phyloP scores from a whole-genome alignment of 1,140 invertebrate genomes.

The Drosophila parvula region DNA sequence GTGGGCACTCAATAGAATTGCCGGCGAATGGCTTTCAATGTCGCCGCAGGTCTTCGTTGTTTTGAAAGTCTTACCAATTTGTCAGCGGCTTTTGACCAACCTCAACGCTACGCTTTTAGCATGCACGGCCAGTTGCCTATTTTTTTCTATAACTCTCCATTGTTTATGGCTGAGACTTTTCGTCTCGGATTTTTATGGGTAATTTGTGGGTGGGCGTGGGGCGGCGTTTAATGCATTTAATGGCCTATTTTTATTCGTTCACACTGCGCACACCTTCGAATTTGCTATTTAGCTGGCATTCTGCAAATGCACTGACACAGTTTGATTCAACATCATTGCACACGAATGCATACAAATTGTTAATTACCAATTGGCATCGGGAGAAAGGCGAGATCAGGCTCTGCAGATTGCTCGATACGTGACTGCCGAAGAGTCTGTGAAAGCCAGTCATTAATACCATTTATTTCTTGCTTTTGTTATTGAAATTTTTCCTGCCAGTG shows the following conservation, averaged over 20 bases:
- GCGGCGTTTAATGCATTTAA: slow-evolving; percentile 50
- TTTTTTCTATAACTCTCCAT: slow-evolving; percentile 43
- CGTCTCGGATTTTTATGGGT: slow-evolving; percentile 44
- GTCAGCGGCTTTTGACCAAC: slow-evolving; percentile 73
- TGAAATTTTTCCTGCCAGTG: slow-evolving; percentile 5
- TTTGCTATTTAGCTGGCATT: slow-evolving; percentile 59
- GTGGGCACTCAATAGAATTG: slow-evolving; percentile 3
- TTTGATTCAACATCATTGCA: slow-evolving; percentile 49
- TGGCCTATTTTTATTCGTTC: slow-evolving; percentile 49
- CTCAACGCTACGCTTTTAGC: slow-evolving; percentile 55
- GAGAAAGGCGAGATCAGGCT: slow-evolving; percentile 48
- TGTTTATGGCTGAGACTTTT: slow-evolving; percentile 31
- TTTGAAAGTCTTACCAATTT: slow-evolving; percentile 56
- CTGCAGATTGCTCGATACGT: slow-evolving; percentile 36
- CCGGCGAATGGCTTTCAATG: slow-evolving; percentile 57
- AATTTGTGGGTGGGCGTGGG: slow-evolving; percentile 59
- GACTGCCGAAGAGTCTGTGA: slow-evolving; percentile 27
- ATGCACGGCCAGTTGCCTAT: slow-evolving; percentile 58
- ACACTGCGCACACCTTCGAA: slow-evolving; percentile 59
- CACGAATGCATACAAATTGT: slow-evolving; percentile 66
- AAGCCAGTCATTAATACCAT: slow-evolving; percentile 11
- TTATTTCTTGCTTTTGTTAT: background rate
- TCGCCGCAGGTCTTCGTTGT: slow-evolving; percentile 34
- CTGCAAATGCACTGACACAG: slow-evolving; percentile 66
- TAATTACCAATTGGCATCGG: slow-evolving; percentile 47